Evolutionary conservation across 1,140 invertebrate genomes (phyloP).

Genomic region (Zaprionus nigranus): DNA sequence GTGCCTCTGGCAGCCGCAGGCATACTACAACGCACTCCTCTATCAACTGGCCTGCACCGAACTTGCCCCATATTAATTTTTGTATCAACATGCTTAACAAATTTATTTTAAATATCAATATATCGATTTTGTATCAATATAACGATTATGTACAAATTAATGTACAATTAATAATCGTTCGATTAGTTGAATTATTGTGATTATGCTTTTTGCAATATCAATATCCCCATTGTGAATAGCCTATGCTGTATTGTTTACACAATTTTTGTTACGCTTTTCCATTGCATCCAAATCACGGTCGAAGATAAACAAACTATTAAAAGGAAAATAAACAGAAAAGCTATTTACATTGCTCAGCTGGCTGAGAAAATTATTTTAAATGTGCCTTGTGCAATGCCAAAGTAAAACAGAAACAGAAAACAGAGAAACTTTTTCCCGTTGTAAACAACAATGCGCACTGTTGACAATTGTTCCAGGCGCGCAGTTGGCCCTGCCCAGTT

Average conservation of each 20-base stretch:
- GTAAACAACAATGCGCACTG: slow-evolving; percentile 71
- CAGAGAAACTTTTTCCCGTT: slow-evolving; percentile 65
- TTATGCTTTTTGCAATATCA: neutral
- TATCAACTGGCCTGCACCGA: too few species aligned
- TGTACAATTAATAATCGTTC: neutral
- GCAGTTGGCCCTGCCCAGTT: slow-evolving; percentile 19
- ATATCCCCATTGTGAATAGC: slow-evolving; percentile 1
- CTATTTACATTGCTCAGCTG: slow-evolving; percentile 58
- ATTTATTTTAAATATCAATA: neutral
- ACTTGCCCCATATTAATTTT: too few species aligned
- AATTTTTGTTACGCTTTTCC: neutral
- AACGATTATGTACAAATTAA: neutral
- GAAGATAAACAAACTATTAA: slow-evolving; percentile 15
- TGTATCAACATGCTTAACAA: too few species aligned
- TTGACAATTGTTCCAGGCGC: slow-evolving; percentile 73
- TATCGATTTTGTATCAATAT: neutral
- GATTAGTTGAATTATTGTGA: neutral
- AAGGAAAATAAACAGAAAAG: slow-evolving; percentile 37
- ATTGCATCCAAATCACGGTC: slow-evolving; percentile 9
- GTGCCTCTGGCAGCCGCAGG: too few species aligned
- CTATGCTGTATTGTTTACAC: neutral
- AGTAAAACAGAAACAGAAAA: slow-evolving; percentile 60
- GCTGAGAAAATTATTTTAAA: slow-evolving; percentile 62
- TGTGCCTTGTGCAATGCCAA: slow-evolving; percentile 52
- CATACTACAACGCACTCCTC: too few species aligned